These are phyloP conservation scores for Acleris laterana DNA, from an alignment of 2,888 invertebrate genomes.

Conservation along the genomic window DNA sequence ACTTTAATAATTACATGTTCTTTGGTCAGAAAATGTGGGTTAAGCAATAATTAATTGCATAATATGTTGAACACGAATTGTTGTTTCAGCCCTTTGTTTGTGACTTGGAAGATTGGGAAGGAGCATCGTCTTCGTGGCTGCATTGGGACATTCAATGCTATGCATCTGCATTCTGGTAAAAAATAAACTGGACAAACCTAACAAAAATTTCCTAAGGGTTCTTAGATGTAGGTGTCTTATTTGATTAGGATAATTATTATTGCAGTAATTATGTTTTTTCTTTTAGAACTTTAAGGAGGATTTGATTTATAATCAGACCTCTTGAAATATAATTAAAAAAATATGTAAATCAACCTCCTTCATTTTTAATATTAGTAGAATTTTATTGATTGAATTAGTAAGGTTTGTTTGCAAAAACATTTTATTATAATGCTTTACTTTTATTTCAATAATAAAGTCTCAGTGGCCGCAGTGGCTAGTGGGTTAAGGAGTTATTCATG, in stretches of 20 bases:
- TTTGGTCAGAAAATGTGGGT: slow-evolving; percentile 8
- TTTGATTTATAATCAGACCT: too few relatives aligned
- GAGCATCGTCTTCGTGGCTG: slow-evolving; percentile 98
- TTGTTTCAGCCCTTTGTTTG: slow-evolving; percentile 95
- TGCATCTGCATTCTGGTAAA: slow-evolving; percentile 94
- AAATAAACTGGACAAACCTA: slow-evolving; percentile 23
- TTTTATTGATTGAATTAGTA: too few relatives aligned
- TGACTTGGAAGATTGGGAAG: slow-evolving; percentile 99
- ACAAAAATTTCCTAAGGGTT: slow-evolving; percentile 9
- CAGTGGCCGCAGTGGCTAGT: too few relatives aligned
- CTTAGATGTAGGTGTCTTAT: background rate
- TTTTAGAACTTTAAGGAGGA: too few relatives aligned
- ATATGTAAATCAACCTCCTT: too few relatives aligned
- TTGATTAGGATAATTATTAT: too few relatives aligned
- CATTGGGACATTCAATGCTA: slow-evolving; percentile 99
- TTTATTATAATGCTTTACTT: background rate
- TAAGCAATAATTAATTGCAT: slow-evolving; percentile 6
- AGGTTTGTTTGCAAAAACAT: background rate
- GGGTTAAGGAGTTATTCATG: too few relatives aligned
- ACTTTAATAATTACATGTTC: slow-evolving; percentile 21
- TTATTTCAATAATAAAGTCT: too few relatives aligned
- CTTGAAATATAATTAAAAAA: too few relatives aligned
- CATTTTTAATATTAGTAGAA: too few relatives aligned
- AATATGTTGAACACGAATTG: slow-evolving; percentile 21
- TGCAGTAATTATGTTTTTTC: too few relatives aligned